These are phyloP conservation scores for Scolopax mira DNA, from an alignment of 2,113 vertebrate species.

Conservation along the genomic window DNA sequence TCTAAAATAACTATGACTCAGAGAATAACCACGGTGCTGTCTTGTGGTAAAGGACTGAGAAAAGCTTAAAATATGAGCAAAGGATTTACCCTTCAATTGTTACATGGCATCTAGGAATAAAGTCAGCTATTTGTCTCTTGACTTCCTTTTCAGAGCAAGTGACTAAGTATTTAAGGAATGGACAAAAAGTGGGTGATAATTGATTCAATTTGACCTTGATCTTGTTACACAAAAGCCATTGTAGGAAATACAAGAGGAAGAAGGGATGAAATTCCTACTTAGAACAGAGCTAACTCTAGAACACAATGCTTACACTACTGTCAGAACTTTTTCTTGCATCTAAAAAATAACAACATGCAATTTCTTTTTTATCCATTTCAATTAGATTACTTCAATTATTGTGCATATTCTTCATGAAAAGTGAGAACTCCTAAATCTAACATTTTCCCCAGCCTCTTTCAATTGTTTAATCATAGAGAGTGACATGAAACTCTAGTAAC, in stretches of 20 bases:
- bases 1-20: slow-evolving; percentile 28
- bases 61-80: slow-evolving; percentile 15
- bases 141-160: slow-evolving; percentile 6
- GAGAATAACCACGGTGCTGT: slow-evolving; percentile 19
- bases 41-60: not conserved
- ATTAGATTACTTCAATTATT: not conserved
- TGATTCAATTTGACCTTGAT: not conserved
- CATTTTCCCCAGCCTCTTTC: not conserved
- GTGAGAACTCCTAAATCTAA: not conserved
- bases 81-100: not conserved
- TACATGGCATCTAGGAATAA: not conserved
- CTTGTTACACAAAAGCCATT: not conserved
- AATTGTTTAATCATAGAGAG: not conserved
- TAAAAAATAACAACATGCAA: not conserved
- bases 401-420: not conserved
- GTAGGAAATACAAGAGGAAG: not conserved
- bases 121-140: slow-evolving; percentile 23
- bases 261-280: not conserved
- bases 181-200: not conserved
- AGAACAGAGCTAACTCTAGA: not conserved
- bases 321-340: not conserved
- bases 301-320: not conserved
- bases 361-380: not conserved
- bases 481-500: not conserved
- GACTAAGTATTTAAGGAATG: not conserved